These are phyloP conservation scores for Chloroclysta siterata DNA, from an alignment of 2,888 invertebrate genomes.

Conservation along the genomic window DNA sequence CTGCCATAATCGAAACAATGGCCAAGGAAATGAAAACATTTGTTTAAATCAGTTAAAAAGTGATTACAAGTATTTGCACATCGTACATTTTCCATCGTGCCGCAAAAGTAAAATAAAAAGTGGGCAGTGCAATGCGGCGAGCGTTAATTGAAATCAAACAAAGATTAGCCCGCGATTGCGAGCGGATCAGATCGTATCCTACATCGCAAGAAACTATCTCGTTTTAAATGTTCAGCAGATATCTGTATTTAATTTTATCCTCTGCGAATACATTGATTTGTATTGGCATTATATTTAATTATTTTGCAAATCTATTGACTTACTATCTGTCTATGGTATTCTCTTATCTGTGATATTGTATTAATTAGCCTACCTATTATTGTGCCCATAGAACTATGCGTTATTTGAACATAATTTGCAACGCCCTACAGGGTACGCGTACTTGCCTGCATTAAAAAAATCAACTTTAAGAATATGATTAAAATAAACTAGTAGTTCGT, in stretches of 20 bases:
- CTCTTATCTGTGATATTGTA: no score
- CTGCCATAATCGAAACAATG: background rate
- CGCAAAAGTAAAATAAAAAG: conserved; percentile 29
- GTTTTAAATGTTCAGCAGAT: conserved; percentile 50
- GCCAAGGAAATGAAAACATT: background rate
- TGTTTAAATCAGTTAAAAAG: conserved; percentile 1
- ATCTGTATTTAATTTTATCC: background rate
- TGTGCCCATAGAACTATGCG: no score
- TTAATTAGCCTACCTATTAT: no score
- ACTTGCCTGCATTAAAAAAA: no score
- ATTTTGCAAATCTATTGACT: no score
- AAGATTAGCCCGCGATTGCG: conserved; percentile 71
- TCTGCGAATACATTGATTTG: no score
- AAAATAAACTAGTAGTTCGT: no score
- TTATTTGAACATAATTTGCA: no score
- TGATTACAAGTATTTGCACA: conserved; percentile 4
- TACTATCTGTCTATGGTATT: no score
- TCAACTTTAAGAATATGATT: no score
- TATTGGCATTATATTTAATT: no score
- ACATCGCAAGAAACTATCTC: conserved; percentile 55
- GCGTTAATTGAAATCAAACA: conserved; percentile 81
- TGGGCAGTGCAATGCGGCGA: conserved; percentile 39
- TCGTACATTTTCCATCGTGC: conserved; percentile 13
- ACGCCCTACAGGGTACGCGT: no score
- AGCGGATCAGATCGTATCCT: conserved; percentile 53